Evolutionary conservation across 2,888 invertebrate genomes (phyloP).

Genomic region (Sarcophaga subvicina): DNA sequence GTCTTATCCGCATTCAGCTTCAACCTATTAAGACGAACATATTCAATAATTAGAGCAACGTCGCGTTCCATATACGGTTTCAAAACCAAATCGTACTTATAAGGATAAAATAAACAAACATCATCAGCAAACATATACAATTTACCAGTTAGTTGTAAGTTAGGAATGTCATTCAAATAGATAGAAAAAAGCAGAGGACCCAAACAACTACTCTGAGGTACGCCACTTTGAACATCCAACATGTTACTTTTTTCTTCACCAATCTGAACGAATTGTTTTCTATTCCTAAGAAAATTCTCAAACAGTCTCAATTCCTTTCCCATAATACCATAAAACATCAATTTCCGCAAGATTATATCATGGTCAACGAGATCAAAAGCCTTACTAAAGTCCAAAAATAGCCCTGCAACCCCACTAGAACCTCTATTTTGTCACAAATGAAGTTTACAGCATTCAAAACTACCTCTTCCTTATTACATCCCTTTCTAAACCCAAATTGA

Average conservation of each 20-base stretch:
- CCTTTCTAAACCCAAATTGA: neutral
- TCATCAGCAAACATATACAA: constrained; percentile 6
- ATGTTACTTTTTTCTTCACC: neutral
- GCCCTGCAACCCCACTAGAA: neutral
- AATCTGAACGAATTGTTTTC: neutral
- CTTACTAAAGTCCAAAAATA: constrained; percentile 27
- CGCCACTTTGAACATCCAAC: neutral
- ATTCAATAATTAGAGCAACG: neutral
- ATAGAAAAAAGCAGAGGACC: constrained; percentile 14
- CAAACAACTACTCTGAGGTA: constrained; percentile 6
- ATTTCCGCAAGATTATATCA: neutral
- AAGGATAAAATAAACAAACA: constrained; percentile 8
- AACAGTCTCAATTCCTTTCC: no score
- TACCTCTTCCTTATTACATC: neutral
- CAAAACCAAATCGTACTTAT: neutral
- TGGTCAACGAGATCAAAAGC: constrained; percentile 27
- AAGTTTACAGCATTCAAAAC: constrained; percentile 7
- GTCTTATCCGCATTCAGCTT: no score
- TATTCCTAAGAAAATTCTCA: no score
- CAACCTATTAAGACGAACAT: no score
- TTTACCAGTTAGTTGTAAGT: neutral
- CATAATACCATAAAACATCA: neutral
- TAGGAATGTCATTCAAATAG: constrained; percentile 3
- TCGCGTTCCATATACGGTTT: constrained; percentile 18
- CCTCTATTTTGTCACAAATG: constrained; percentile 3